Evolutionary conservation across 2,888 invertebrate species (phyloP).

Genomic region (Dolichopus griseipennis): DNA sequence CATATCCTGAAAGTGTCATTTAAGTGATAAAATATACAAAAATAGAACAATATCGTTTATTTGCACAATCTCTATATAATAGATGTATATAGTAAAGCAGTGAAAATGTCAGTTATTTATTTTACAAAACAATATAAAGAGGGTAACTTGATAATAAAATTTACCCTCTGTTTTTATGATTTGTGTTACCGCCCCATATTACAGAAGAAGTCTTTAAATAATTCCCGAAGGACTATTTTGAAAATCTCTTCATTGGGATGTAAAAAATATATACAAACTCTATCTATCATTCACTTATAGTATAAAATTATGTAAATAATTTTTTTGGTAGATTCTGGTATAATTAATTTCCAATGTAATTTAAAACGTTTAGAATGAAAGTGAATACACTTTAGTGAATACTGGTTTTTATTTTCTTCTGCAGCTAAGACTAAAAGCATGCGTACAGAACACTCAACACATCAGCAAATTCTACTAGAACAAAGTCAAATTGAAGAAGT

Average conservation of each 20-base stretch:
- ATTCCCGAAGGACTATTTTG: neutral
- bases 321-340: too few species aligned
- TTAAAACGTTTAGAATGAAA: too few species aligned
- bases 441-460: too few species aligned
- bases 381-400: too few species aligned
- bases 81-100: neutral
- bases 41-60: neutral
- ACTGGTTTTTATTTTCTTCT: too few species aligned
- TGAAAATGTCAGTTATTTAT: neutral
- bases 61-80: neutral
- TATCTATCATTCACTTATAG: too few species aligned
- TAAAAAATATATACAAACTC: too few species aligned
- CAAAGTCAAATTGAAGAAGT: too few species aligned
- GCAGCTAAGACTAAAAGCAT: too few species aligned
- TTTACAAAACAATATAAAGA: neutral
- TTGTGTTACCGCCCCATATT: neutral
- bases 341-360: too few species aligned
- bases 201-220: neutral
- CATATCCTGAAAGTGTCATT: neutral
- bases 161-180: neutral
- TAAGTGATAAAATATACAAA: constrained; percentile 2
- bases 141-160: neutral
- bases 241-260: neutral
- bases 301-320: too few species aligned
- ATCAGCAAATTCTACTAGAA: too few species aligned